Percentiles rank a stretch among this genome's conserved stretches.
phyloP scores from a whole-genome alignment of 2,113 vertebrate species.

The Carassius gibelio region DNA sequence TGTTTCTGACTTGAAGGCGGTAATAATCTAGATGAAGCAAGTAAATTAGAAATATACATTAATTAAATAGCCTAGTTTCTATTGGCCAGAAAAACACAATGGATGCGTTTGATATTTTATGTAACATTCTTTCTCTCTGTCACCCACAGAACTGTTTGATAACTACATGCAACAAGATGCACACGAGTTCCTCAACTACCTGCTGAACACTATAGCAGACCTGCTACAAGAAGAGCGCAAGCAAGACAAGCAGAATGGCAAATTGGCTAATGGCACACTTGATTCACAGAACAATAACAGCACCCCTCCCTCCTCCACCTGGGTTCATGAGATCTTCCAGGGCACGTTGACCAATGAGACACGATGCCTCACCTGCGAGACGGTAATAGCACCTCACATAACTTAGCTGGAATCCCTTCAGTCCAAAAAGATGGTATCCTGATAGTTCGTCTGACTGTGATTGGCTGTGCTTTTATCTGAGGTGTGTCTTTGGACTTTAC shows the following conservation, averaged over 20 bases:
- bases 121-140: not conserved
- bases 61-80: not conserved
- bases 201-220: constrained; percentile 96
- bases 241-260: constrained; percentile 95
- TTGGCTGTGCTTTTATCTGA: constrained; percentile 14
- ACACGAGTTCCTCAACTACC: constrained; percentile 97
- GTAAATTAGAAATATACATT: not conserved
- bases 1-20: too few relatives aligned
- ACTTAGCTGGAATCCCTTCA: not conserved
- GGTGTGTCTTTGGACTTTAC: constrained; percentile 6
- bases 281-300: constrained; percentile 87
- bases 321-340: constrained; percentile 99
- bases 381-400: constrained; percentile 72
- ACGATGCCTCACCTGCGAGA: constrained; percentile 98
- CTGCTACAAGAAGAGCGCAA: constrained; percentile 97
- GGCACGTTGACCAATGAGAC: constrained; percentile 98
- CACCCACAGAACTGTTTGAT: constrained; percentile 91
- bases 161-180: constrained; percentile 99
- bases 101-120: not conserved
- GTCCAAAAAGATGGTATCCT: not conserved
- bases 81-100: not conserved
- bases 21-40: not conserved
- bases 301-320: constrained; percentile 85
- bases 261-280: constrained; percentile 88
- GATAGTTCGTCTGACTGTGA: not conserved